Percentiles rank a stretch among this genome's conserved stretches.
These are phyloP conservation scores for Dinoponera quadriceps DNA, from an alignment of 1,140 invertebrate species.

Conservation along the genomic window DNA sequence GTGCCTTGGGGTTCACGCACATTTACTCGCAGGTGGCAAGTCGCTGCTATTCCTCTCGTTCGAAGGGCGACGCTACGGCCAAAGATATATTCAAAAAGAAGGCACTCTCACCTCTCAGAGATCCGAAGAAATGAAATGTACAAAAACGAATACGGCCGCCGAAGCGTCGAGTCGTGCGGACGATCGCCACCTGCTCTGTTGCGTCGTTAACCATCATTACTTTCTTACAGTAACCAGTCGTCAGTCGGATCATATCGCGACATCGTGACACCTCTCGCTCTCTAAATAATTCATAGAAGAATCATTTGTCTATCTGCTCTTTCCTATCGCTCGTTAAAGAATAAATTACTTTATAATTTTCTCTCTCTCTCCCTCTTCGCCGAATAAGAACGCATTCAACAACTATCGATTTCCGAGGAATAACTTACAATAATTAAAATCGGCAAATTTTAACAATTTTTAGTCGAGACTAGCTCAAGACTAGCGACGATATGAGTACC, in stretches of 20 bases:
- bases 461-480: no score
- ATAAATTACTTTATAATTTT: no score
- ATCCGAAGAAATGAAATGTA: slow-evolving; percentile 74
- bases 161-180: slow-evolving; percentile 57
- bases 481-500: no score
- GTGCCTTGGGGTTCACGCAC: slow-evolving; percentile 70
- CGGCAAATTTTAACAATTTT: no score
- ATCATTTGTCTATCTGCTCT: no score
- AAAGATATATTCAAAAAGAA: slow-evolving; percentile 77
- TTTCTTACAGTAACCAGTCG: slow-evolving; percentile 13
- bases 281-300: not conserved
- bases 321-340: no score
- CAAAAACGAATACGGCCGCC: slow-evolving; percentile 70
- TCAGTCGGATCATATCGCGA: not conserved
- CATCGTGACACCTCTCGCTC: not conserved
- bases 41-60: slow-evolving; percentile 44
- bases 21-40: slow-evolving; percentile 66
- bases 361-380: no score
- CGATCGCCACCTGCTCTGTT: slow-evolving; percentile 44
- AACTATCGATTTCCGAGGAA: no score
- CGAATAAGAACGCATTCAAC: no score
- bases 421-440: no score
- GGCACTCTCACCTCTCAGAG: slow-evolving; percentile 78
- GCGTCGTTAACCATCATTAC: slow-evolving; percentile 12
- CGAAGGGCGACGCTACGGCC: slow-evolving; percentile 58